Percentiles rank a stretch among this genome's conserved stretches.
Evolutionary conservation across 2,888 invertebrate species (phyloP).

Genomic region (Syrphus vitripennis): DNA sequence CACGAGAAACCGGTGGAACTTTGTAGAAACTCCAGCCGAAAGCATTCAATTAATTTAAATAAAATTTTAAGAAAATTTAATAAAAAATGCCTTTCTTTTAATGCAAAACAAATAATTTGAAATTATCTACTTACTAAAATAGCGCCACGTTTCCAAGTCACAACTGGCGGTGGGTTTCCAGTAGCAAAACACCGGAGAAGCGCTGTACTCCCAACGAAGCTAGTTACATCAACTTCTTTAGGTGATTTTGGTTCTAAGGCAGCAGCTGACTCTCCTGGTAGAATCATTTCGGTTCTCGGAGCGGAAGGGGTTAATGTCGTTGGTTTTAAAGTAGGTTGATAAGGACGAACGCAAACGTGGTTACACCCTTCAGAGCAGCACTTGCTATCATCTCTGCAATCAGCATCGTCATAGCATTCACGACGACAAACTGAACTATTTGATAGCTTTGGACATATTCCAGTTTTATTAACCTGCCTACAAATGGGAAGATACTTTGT

Average conservation of each 20-base stretch:
- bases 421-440: slow-evolving; percentile 84
- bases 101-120: too few relatives aligned
- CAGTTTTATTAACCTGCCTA: slow-evolving; percentile 84
- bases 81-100: too few relatives aligned
- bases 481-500: slow-evolving; percentile 78
- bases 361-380: slow-evolving; percentile 92
- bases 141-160: slow-evolving; percentile 89
- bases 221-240: slow-evolving; percentile 84
- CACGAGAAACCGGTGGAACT: too few relatives aligned
- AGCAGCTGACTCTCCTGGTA: slow-evolving; percentile 77
- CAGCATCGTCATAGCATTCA: slow-evolving; percentile 91
- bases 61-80: too few relatives aligned
- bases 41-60: too few relatives aligned
- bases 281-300: slow-evolving; percentile 75
- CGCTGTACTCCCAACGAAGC: slow-evolving; percentile 88
- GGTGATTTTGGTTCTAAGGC: slow-evolving; percentile 82
- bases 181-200: slow-evolving; percentile 88
- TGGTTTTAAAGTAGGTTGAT: slow-evolving; percentile 78
- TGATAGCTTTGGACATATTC: slow-evolving; percentile 84
- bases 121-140: slow-evolving; percentile 83
- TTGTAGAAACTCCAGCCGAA: too few relatives aligned
- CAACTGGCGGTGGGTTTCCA: slow-evolving; percentile 89
- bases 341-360: slow-evolving; percentile 85
- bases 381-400: slow-evolving; percentile 89
- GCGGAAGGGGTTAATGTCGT: slow-evolving; percentile 80